These are phyloP conservation scores for Nasonovia ribisnigri DNA, from an alignment of 2,888 invertebrate genomes.

Conservation along the genomic window DNA sequence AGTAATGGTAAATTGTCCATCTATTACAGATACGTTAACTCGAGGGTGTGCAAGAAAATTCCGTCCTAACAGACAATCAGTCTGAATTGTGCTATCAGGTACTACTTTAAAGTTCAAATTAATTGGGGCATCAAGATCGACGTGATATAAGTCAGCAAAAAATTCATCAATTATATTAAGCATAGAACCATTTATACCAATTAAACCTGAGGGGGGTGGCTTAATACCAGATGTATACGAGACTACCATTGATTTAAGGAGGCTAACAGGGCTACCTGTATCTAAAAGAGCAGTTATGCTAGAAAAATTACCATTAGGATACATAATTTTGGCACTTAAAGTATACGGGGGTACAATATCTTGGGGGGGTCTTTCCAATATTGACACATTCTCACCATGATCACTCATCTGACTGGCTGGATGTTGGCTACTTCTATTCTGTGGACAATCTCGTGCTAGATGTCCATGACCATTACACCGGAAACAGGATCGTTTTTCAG, in stretches of 20 bases:
- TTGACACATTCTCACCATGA: background rate
- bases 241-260: background rate
- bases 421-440: background rate
- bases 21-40: background rate
- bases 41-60: constrained; percentile 4
- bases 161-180: background rate
- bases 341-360: constrained; percentile 17
- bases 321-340: background rate
- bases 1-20: background rate
- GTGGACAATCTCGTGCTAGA: background rate
- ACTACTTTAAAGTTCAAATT: background rate
- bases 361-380: background rate
- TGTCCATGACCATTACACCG: background rate
- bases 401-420: background rate
- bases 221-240: background rate
- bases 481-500: background rate
- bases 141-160: background rate
- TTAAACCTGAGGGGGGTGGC: background rate
- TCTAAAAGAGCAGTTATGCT: no score
- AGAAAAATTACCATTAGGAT: background rate
- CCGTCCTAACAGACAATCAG: constrained; percentile 5
- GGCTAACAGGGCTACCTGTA: background rate
- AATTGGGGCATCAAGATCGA: background rate
- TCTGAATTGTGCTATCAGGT: background rate
- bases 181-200: background rate